Base-by-base conservation (phyloP, 1,140 invertebrate species). In the Diorhabda elongata region DNA sequence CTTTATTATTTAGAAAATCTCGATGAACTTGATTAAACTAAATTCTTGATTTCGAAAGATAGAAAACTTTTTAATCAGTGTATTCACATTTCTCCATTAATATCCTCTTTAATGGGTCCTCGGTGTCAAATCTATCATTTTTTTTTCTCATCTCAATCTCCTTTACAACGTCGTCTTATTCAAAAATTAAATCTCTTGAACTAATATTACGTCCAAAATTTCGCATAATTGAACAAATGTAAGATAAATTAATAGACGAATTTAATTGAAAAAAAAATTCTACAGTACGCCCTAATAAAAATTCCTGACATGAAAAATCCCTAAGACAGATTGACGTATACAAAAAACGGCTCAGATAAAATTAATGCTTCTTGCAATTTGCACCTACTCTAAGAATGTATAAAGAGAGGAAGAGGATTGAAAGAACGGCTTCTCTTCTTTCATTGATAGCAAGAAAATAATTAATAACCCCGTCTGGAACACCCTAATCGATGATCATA, bases 401-500 rank as follows among this genome's bases (percentile, higher is more conserved):
- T 26, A 8, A 58, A 65, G 47, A 56, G 26, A 57, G 42, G 64
- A 43, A 56, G 59, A 43, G 26, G 26, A 26, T 41, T 65, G 52
- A 65, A 65, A 65, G 64, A 65, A 65, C 64, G 56, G 41, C 44
- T 47, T 65, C 52, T 65, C 44, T 47, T 65, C 52, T 65, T 26
- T 52, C 52, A 26, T 65, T 65, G 64, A 65, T 65, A 43, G 64
- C 47, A 62, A 44, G 64, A 44, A 43, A 65, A 65, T 65, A 65
- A 65, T 65, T 65, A 65, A 65, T 65, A 57, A 65, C 64, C 41
- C 41, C 42, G 47, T 58, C 45, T 9, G 42, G 64, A 65, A 58
- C 47, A 58, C 64, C 64, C 64, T 65, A 65, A 65, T 65, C 64
- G 64, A 58, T 65, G 64, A 56, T 56, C 56, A 58, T 58, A 65